Conservation (phyloP, 1,140 invertebrate genomes). For the Hetaerina americana region DNA sequence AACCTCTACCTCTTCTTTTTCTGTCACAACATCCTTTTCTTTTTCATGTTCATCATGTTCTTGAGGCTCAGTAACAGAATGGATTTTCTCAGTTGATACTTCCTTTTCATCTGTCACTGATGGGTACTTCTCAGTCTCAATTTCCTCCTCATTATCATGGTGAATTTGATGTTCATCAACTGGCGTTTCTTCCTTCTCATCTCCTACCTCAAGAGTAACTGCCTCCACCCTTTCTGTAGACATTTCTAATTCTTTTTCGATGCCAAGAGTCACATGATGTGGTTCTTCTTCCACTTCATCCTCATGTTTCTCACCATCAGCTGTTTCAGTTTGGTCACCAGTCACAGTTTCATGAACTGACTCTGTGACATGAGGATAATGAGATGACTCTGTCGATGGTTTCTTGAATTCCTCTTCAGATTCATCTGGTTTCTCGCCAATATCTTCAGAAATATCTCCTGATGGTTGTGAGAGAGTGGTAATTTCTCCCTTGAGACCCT, state of each 20-base stretch:
- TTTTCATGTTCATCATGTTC: constrained; percentile 1
- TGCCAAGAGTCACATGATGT: too few relatives aligned
- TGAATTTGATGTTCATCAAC: too few relatives aligned
- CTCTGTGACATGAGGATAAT: neutral
- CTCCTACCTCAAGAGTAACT: too few relatives aligned
- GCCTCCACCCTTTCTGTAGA: too few relatives aligned
- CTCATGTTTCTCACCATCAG: neutral
- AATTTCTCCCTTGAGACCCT: too few relatives aligned
- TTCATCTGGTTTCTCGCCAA: constrained; percentile 12
- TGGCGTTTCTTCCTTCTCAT: too few relatives aligned
- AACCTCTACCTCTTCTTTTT: constrained; percentile 1
- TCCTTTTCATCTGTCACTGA: constrained; percentile 13
- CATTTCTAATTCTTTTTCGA: too few relatives aligned
- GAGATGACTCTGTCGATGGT: neutral
- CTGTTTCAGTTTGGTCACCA: neutral
- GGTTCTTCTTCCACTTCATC: neutral
- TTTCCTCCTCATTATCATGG: too few relatives aligned
- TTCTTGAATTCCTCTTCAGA: too few relatives aligned
- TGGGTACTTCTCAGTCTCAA: constrained; percentile 12
- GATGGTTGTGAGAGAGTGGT: constrained; percentile 6
- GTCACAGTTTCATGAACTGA: neutral
- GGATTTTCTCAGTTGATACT: neutral
- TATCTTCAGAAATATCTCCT: constrained; percentile 15
- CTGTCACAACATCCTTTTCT: constrained; percentile 4
- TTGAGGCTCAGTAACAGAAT: neutral